Evolutionary conservation across 92 coral and sea anemone species (phyloP).

Genomic region (Muricea muricata): DNA sequence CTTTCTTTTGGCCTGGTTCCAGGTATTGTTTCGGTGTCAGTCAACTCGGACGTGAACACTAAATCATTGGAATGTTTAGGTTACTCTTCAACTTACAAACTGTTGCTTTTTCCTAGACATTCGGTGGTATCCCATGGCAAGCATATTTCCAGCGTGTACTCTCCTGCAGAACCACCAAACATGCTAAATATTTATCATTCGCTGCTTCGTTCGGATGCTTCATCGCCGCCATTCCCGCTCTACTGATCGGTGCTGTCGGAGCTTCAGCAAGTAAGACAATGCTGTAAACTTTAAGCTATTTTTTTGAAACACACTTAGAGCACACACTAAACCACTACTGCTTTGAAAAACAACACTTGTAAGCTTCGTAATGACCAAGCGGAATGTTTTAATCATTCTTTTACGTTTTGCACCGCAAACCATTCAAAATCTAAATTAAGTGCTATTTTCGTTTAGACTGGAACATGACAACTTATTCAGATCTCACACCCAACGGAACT

Average conservation of each 20-base stretch:
- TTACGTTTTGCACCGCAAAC: no score
- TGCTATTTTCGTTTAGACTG: constrained; percentile 56
- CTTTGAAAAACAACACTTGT: no score
- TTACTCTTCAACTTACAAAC: no score
- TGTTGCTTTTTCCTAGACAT: background rate
- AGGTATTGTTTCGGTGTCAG: no score
- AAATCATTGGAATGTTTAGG: no score
- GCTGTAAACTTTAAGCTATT: no score
- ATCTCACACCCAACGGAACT: constrained; percentile 43
- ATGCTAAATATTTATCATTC: constrained; percentile 22
- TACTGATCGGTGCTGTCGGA: constrained; percentile 28
- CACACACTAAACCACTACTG: no score
- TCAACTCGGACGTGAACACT: no score
- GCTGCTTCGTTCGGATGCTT: constrained; percentile 30
- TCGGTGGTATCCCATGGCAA: constrained; percentile 40
- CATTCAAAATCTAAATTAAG: background rate
- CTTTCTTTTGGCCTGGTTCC: no score
- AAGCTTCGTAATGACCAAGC: no score
- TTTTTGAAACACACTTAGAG: no score
- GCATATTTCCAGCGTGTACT: constrained; percentile 38
- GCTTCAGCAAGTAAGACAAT: constrained; percentile 13
- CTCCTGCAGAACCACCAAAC: constrained; percentile 25
- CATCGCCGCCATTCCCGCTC: constrained; percentile 33
- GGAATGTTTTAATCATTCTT: no score
- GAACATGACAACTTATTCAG: constrained; percentile 63